Percentiles rank a stretch among this genome's conserved stretches.
Evolutionary conservation across 2,888 invertebrate genomes (phyloP).

Genomic region (Chaetogeoica ovagalla): DNA sequence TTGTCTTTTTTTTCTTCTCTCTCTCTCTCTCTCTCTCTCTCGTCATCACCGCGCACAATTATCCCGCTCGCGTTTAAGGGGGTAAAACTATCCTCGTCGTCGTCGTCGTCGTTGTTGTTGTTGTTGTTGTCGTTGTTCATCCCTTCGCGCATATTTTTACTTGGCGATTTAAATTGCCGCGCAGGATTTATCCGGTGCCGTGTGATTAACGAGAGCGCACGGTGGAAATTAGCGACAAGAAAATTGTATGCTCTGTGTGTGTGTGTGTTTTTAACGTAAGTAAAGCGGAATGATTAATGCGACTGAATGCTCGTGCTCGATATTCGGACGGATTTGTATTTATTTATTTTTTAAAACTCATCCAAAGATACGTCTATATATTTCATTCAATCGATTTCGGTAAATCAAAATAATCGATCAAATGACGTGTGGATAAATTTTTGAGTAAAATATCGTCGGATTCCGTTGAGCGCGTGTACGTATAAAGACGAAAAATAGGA

Average conservation of each 20-base stretch:
- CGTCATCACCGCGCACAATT: slow-evolving; percentile 32
- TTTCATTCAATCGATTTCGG: too few species aligned
- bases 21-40: slow-evolving; percentile 9
- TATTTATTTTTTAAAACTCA: too few species aligned
- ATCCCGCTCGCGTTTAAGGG: slow-evolving; percentile 30
- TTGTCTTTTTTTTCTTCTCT: neutral
- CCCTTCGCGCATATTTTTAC: slow-evolving; percentile 14
- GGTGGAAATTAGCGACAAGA: slow-evolving; percentile 21
- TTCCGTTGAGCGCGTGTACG: too few species aligned
- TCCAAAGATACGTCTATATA: too few species aligned
- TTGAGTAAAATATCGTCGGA: too few species aligned
- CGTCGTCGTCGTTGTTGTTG: slow-evolving; percentile 27
- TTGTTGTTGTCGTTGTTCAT: slow-evolving; percentile 24
- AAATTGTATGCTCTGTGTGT: too few species aligned
- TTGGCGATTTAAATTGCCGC: slow-evolving; percentile 22
- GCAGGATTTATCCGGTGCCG: slow-evolving; percentile 3
- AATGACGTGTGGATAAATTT: too few species aligned
- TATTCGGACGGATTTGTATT: too few species aligned
- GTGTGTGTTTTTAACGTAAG: too few species aligned
- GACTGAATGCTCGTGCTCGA: neutral
- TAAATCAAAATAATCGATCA: too few species aligned
- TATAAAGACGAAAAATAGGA: too few species aligned
- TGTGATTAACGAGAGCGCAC: slow-evolving; percentile 43
- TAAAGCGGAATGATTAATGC: slow-evolving; percentile 24
- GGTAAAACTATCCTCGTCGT: slow-evolving; percentile 33